Evolutionary conservation across 2,888 invertebrate species (phyloP), one percentile per base, ranked within the genome.

Genomic region (Cylindroiulus punctatus): DNA sequence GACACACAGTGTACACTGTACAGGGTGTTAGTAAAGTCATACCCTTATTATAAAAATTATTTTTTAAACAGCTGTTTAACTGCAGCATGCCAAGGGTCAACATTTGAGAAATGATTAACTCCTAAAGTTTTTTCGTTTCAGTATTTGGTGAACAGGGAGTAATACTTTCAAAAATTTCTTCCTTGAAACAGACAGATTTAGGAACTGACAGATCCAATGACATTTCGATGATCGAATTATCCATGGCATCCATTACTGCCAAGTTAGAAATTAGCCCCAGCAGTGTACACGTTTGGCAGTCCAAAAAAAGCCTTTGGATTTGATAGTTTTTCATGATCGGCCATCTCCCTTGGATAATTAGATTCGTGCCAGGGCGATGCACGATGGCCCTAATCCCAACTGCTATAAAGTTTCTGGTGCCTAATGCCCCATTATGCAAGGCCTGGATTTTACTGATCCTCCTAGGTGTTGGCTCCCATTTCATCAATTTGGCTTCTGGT

Each of bases 401-500:
- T 10, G 65, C 65, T 10, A 65, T 65, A 65, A 65, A 26, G 3
- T 8, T 10, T 10, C 4, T 10, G 65, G 22, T 65, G 65, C 65
- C 65, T 65, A 65, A 65, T 26, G 65, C 26, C 7, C 65, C 65
- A 65, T 65, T 65, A 65, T 65, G 65, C 65, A 57, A 5, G n/a
- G 52, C 52, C 52, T n/a, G 52, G n/a, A 14, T 52, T 52, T 52
- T 52, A 4, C n/a, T 19, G 7, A 4, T 19, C 10, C 26, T n/a
- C 8, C 8, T 7, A 65, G 65, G 65, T 65, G 65, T 65, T 65
- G 26, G 10, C 26, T 65, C 26, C 65, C 22, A 26, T 7, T 26
- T 65, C 26, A 10, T 65, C 65, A 65, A 65, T 65, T 65, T 65
- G 65, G 65, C 65, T 65, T 65, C 65, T 65, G 65, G 65, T 65